These are phyloP conservation scores for Drosophila bipectinata DNA, from an alignment of 1,140 invertebrate species.

Conservation along the genomic window DNA sequence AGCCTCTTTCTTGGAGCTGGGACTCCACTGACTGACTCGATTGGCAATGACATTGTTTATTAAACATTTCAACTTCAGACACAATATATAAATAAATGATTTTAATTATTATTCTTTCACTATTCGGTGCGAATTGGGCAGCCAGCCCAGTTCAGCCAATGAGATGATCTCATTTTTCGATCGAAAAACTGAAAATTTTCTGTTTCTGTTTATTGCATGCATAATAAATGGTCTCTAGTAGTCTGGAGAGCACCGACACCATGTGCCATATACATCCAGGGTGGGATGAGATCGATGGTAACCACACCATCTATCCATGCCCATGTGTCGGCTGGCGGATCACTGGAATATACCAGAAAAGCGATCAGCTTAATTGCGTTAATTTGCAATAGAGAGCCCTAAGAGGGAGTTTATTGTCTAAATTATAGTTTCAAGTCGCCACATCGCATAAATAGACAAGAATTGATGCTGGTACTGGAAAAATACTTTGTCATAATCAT, in stretches of 20 bases:
- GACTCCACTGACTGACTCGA: slow-evolving; percentile 18
- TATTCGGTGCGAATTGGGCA: background rate
- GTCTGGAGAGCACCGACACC: slow-evolving; percentile 26
- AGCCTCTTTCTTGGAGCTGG: slow-evolving; percentile 26
- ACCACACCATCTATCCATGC: slow-evolving; percentile 6
- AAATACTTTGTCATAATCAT: slow-evolving; percentile 33
- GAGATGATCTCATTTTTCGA: slow-evolving; percentile 77
- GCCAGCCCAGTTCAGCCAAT: too few relatives aligned
- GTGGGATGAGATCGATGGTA: slow-evolving; percentile 1
- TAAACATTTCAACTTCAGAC: slow-evolving; percentile 64
- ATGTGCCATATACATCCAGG: slow-evolving; percentile 9
- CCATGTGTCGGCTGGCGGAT: slow-evolving; percentile 19
- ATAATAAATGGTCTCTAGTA: slow-evolving; percentile 72
- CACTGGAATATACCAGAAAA: slow-evolving; percentile 35
- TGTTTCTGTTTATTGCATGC: slow-evolving; percentile 75
- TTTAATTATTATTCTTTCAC: slow-evolving; percentile 76
- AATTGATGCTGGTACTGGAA: slow-evolving; percentile 25
- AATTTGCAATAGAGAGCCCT: slow-evolving; percentile 36
- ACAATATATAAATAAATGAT: slow-evolving; percentile 71
- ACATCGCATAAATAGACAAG: slow-evolving; percentile 17
- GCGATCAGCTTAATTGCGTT: slow-evolving; percentile 47
- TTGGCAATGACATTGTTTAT: slow-evolving; percentile 69
- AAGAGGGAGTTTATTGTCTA: slow-evolving; percentile 2
- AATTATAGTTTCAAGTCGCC: slow-evolving; percentile 12
- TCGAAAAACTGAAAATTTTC: slow-evolving; percentile 66